Conservation (phyloP, 1,140 invertebrate species). For the Maconellicoccus hirsutus region DNA sequence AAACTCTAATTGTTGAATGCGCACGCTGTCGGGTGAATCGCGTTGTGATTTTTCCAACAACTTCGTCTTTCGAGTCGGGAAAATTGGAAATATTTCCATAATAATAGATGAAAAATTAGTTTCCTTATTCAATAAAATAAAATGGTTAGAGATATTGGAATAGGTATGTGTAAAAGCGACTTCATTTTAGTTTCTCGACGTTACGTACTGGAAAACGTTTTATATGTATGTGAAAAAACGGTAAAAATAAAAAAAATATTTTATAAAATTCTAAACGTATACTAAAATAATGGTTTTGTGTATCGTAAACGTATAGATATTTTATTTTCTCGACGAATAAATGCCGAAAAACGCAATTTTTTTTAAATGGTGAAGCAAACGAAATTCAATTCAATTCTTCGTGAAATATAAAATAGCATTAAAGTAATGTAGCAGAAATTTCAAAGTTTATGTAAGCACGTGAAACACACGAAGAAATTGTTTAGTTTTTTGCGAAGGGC, state of each 20-base stretch:
- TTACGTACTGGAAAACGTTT: too few species aligned
- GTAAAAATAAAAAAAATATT: too few species aligned
- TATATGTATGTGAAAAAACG: background rate
- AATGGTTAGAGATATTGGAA: too few species aligned
- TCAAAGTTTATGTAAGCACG: background rate
- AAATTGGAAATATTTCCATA: too few species aligned
- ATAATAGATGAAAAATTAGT: background rate
- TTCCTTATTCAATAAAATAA: background rate
- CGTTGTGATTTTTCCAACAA: too few species aligned
- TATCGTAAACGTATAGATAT: background rate
- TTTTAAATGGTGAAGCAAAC: background rate
- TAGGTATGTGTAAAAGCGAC: too few species aligned
- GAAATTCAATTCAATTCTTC: background rate
- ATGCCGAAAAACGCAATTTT: background rate
- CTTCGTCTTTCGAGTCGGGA: too few species aligned
- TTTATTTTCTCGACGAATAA: background rate
- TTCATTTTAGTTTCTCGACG: too few species aligned
- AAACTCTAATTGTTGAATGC: too few species aligned
- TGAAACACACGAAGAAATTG: background rate
- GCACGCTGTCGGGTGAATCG: too few species aligned
- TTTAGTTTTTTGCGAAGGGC: background rate
- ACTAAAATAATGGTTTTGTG: background rate
- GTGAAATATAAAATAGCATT: slow-evolving; percentile 1
- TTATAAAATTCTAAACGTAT: background rate
- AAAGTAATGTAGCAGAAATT: slow-evolving; percentile 9